Evolutionary conservation across 2,113 vertebrate species (phyloP), one percentile per base, ranked within the genome.

Genomic region (Rhinopomastus cyanomelas): DNA sequence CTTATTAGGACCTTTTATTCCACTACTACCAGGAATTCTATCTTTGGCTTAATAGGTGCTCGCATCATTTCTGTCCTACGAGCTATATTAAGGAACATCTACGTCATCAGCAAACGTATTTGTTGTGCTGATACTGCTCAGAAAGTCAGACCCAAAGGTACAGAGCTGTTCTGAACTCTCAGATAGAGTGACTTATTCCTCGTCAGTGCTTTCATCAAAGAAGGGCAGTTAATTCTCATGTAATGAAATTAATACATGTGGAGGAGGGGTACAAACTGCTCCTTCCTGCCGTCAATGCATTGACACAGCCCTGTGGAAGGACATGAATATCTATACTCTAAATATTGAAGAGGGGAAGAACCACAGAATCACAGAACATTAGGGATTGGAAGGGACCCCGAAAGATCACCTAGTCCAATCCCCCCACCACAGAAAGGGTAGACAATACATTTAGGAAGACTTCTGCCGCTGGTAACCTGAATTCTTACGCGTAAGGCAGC

Each of bases 61-160:
- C 91, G 68, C 52, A 89, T 83, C 1, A 64, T 91, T 85, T 85
- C 44, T 80, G 72, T 55, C 52, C 67, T 69, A 2, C 77, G 48
- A 69, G 37, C 91, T 91, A 32, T 81, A 67, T 60, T 91, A 87
- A 85, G 82, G 57, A 85, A 16, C 19, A 81, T 64, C 52, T 83
- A 89, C 68, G 61, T 82, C 89, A 87, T 77, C 79, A 94, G 68
- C 81, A 91, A 90, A 73, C 92, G 82, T 81, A 87, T 92, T 72
- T 87, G 34, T 62, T 89, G 48, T 80, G 85, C 74, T 65, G 66
- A 81, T 85, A 29, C 55, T 81, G 77, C 32, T 7, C 13, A 34
- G 57, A 60, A 78, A 87, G 65, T 88, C 57, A 89, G 85, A 86
- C 3, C 12, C 25, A 61, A 72, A 84, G 57, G 53, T 84, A 53